These are phyloP conservation scores for Melospiza melodia DNA, from an alignment of 2,113 vertebrate genomes.

Conservation along the genomic window DNA sequence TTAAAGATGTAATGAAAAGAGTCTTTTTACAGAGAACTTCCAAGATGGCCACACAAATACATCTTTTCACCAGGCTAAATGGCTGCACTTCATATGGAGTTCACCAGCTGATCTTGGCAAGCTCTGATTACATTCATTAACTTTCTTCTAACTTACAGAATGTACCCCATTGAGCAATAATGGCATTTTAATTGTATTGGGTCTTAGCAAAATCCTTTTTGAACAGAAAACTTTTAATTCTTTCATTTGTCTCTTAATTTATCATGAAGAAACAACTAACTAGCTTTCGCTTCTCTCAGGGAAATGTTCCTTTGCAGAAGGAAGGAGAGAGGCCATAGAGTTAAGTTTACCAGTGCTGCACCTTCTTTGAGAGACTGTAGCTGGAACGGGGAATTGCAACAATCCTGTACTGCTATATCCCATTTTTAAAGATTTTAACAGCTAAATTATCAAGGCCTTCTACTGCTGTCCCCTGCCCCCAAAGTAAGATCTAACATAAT, in stretches of 20 bases:
- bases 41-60: background rate
- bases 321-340: background rate
- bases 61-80: background rate
- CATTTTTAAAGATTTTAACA: background rate
- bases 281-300: background rate
- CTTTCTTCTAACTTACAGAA: background rate
- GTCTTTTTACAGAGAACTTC: background rate
- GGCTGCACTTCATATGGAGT: background rate
- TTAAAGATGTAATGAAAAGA: background rate
- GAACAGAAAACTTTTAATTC: constrained; percentile 27
- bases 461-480: background rate
- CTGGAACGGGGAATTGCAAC: background rate
- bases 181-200: background rate
- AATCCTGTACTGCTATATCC: background rate
- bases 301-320: background rate
- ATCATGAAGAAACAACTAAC: constrained; percentile 5
- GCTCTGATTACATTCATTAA: background rate
- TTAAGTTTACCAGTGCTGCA: background rate
- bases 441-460: background rate
- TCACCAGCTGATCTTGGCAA: background rate
- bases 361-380: background rate
- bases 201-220: constrained; percentile 21
- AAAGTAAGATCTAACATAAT: background rate
- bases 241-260: constrained; percentile 28
- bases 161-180: background rate